These are phyloP conservation scores for Choristoneura rosaceana DNA, from an alignment of 2,888 invertebrate genomes.

Conservation along the genomic window DNA sequence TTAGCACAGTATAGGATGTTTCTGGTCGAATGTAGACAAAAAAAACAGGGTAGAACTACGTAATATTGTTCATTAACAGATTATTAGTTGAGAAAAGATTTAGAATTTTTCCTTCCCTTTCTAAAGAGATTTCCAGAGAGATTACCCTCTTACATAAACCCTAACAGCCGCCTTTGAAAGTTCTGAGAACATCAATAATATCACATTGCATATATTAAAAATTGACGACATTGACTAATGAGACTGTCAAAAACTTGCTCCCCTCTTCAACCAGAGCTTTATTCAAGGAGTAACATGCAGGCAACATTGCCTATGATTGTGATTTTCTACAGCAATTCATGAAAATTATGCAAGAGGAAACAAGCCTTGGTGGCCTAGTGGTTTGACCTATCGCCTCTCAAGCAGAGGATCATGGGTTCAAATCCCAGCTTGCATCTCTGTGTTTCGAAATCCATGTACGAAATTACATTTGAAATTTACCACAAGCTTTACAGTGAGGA, in stretches of 20 bases:
- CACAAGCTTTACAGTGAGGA: too few species aligned
- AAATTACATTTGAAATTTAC: too few species aligned
- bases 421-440: too few species aligned
- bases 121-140: neutral
- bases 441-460: too few species aligned
- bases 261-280: constrained; percentile 3
- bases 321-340: neutral
- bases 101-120: neutral
- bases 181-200: constrained; percentile 15
- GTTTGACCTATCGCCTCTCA: too few species aligned
- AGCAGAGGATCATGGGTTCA: too few species aligned
- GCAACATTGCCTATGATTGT: neutral
- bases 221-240: constrained; percentile 29
- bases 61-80: too few species aligned
- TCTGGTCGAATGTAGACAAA: too few species aligned
- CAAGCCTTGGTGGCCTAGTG: too few species aligned
- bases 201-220: constrained; percentile 16
- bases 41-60: too few species aligned
- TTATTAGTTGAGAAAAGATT: too few species aligned
- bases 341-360: neutral
- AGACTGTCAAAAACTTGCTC: constrained; percentile 13
- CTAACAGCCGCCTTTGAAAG: neutral
- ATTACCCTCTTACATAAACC: neutral
- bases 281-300: neutral
- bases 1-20: too few species aligned